A percentile compares a stretch with the other conserved stretches of the same genome.
Evolutionary conservation across 2,888 invertebrate genomes (phyloP).

Genomic region (Parnassius smintheus): DNA sequence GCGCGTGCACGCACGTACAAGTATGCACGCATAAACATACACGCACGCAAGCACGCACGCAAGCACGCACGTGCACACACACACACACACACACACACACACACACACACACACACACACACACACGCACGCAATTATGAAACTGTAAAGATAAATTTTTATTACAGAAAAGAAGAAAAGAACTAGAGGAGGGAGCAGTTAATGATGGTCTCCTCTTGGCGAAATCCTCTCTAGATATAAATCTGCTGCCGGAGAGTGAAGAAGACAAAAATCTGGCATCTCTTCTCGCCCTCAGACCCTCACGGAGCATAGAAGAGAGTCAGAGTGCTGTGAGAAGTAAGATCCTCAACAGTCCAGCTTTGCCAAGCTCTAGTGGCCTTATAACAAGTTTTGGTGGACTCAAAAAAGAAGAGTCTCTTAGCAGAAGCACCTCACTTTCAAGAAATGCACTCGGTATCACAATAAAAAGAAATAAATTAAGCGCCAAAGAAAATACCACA

Average conservation of each 20-base stretch:
- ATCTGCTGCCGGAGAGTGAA: constrained; percentile 88
- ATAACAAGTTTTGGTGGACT: constrained; percentile 76
- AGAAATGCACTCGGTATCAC: constrained; percentile 67
- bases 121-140: no score
- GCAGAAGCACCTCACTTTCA: constrained; percentile 50
- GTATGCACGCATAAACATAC: no score
- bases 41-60: no score
- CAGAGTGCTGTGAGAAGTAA: constrained; percentile 71
- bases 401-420: constrained; percentile 78
- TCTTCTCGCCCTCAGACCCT: constrained; percentile 85
- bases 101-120: no score
- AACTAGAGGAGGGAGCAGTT: constrained; percentile 84
- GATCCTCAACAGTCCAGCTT: constrained; percentile 78
- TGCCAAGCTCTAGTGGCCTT: constrained; percentile 77
- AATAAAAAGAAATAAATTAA: constrained; percentile 44
- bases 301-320: constrained; percentile 82
- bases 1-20: no score
- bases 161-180: constrained; percentile 84
- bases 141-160: neutral
- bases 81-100: no score
- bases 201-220: constrained; percentile 86
- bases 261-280: constrained; percentile 91
- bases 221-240: constrained; percentile 89
- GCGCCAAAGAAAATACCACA: constrained; percentile 33
- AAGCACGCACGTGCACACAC: no score